These are phyloP conservation scores for Disparrhopalites patrizii DNA, from an alignment of 2,888 invertebrate genomes.

Conservation along the genomic window DNA sequence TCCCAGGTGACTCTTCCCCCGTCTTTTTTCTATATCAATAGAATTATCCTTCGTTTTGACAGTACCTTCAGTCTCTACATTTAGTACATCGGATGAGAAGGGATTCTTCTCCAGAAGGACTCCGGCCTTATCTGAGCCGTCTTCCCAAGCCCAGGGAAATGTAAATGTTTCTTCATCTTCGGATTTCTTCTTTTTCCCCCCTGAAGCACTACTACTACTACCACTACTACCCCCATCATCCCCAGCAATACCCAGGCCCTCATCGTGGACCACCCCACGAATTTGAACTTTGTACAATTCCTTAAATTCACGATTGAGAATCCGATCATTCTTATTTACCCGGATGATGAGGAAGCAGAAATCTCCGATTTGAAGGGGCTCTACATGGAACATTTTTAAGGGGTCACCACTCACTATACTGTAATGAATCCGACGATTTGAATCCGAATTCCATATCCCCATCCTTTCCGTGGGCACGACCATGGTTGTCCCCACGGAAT, in stretches of 20 bases:
- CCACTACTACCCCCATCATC: constrained; percentile 53
- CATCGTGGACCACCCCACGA: constrained; percentile 58
- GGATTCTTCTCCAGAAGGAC: not conserved
- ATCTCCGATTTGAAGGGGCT: constrained; percentile 83
- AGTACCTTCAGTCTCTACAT: constrained; percentile 4
- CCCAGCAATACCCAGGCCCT: constrained; percentile 57
- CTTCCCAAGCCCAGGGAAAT: not conserved
- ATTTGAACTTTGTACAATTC: constrained; percentile 77
- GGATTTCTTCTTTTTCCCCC: not conserved
- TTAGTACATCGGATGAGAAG: constrained; percentile 13
- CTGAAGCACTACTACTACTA: not conserved
- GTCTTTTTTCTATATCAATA: constrained; percentile 22
- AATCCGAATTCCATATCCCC: constrained; percentile 71
- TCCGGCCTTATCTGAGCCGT: not conserved
- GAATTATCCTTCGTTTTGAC: constrained; percentile 15
- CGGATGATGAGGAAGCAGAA: constrained; percentile 89
- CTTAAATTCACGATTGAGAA: constrained; percentile 83
- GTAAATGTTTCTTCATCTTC: not conserved
- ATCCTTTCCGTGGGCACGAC: constrained; percentile 66
- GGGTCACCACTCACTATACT: constrained; percentile 82
- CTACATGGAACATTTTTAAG: constrained; percentile 88
- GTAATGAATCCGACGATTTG: constrained; percentile 62
- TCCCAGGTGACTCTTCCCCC: constrained; percentile 6
- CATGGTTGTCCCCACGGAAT: constrained; percentile 85
- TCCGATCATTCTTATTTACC: constrained; percentile 61